Percentiles rank a stretch among this genome's conserved stretches.
These are phyloP conservation scores for Reticulitermes lucifugus DNA, from an alignment of 2,888 invertebrate species.

Conservation along the genomic window DNA sequence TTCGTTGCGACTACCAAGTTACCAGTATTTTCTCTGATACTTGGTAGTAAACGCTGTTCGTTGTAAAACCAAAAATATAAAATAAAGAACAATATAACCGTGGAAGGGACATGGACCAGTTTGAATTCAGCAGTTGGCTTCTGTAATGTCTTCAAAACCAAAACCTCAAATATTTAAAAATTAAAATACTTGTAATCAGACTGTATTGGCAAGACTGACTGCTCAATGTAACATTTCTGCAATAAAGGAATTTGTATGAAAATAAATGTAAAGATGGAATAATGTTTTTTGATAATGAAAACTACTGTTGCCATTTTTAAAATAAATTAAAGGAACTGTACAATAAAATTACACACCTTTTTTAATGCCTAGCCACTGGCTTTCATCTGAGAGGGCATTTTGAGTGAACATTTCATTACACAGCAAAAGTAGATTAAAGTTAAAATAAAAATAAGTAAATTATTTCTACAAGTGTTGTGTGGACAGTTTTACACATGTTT, in stretches of 20 bases:
- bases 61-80: slow-evolving; percentile 36
- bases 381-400: background rate
- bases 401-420: slow-evolving; percentile 18
- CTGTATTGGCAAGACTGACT: slow-evolving; percentile 8
- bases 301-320: slow-evolving; percentile 9
- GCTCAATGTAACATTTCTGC: background rate
- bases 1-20: slow-evolving; percentile 40
- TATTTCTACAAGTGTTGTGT: slow-evolving; percentile 30
- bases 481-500: slow-evolving; percentile 18
- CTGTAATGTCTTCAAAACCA: background rate
- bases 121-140: background rate
- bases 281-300: background rate
- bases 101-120: slow-evolving; percentile 41
- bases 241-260: background rate
- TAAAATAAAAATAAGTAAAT: slow-evolving; percentile 19
- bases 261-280: background rate
- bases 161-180: slow-evolving; percentile 4
- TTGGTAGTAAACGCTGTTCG: slow-evolving; percentile 37
- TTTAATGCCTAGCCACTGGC: slow-evolving; percentile 1
- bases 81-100: slow-evolving; percentile 32
- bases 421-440: slow-evolving; percentile 28
- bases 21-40: slow-evolving; percentile 14
- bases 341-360: slow-evolving; percentile 18
- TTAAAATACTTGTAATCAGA: slow-evolving; percentile 43
- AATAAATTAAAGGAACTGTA: slow-evolving; percentile 36